A percentile compares a stretch with the other conserved stretches of the same genome.
These are phyloP conservation scores for Myathropa florea DNA, from an alignment of 2,888 invertebrate species.

Conservation along the genomic window DNA sequence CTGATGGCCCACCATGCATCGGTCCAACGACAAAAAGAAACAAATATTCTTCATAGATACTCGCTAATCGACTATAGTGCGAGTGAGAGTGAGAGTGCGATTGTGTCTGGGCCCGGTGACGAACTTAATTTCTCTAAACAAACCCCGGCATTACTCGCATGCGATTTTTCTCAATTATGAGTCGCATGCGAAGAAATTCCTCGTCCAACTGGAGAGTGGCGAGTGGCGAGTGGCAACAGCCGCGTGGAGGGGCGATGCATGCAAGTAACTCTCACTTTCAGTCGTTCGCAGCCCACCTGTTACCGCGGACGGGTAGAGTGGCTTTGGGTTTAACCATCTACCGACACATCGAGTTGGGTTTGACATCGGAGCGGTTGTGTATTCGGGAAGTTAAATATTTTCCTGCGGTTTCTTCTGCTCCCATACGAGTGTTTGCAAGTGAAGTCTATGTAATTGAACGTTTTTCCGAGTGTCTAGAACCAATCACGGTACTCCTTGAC, in stretches of 20 bases:
- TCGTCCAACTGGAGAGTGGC: constrained; percentile 1
- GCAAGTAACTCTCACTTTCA: constrained; percentile 65
- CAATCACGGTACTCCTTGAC: constrained; percentile 29
- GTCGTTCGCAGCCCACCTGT: constrained; percentile 47
- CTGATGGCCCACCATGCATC: not conserved
- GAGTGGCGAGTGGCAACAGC: constrained; percentile 1
- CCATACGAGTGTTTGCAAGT: not conserved
- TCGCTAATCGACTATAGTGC: not conserved
- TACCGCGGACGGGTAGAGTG: constrained; percentile 37
- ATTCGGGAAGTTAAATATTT: constrained; percentile 21
- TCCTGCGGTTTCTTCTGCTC: not conserved
- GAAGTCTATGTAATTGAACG: not conserved
- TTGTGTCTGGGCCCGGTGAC: too few species aligned
- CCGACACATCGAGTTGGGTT: constrained; percentile 38
- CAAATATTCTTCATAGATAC: constrained; percentile 6
- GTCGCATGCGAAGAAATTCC: constrained; percentile 49
- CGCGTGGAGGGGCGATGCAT: constrained; percentile 15
- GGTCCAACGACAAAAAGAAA: not conserved
- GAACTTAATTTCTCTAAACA: constrained; percentile 27
- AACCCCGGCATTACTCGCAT: constrained; percentile 40
- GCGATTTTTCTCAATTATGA: constrained; percentile 42
- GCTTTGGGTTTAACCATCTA: constrained; percentile 33
- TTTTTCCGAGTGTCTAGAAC: constrained; percentile 11
- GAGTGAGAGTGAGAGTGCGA: not conserved
- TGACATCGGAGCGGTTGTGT: constrained; percentile 41